Percentiles rank a stretch among this genome's conserved stretches.
Conservation (phyloP, 2,888 invertebrate genomes). For the Drosophila putrida region DNA sequence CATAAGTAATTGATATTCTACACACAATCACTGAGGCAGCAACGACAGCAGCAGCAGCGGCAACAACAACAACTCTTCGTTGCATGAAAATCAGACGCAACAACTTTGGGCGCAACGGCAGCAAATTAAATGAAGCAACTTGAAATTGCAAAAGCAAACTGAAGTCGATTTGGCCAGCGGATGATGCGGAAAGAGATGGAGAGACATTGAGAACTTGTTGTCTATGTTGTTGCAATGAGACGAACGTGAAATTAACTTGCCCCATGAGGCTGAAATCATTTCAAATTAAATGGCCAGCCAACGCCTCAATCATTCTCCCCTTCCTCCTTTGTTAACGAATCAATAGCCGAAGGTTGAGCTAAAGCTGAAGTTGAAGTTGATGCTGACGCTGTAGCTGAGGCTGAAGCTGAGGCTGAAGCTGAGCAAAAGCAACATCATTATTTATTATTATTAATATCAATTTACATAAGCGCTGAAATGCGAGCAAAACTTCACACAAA, state of each 20-base stretch:
- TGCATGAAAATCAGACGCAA: slow-evolving; percentile 53
- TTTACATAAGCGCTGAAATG: slow-evolving; percentile 69
- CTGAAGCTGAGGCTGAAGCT: slow-evolving; percentile 8
- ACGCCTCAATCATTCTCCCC: slow-evolving; percentile 35
- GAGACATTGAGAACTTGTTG: slow-evolving; percentile 17
- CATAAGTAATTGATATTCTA: slow-evolving; percentile 86
- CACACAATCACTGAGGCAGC: slow-evolving; percentile 75
- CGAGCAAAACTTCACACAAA: slow-evolving; percentile 73
- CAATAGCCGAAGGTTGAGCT: slow-evolving; percentile 14
- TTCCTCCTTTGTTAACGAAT: not conserved
- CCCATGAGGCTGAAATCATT: slow-evolving; percentile 45
- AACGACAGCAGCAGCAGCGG: slow-evolving; percentile 23
- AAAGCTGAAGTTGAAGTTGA: not conserved
- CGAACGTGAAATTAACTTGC: slow-evolving; percentile 50
- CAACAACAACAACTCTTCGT: slow-evolving; percentile 37
- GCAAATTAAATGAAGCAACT: slow-evolving; percentile 69
- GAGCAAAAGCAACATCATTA: slow-evolving; percentile 56
- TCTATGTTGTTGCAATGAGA: slow-evolving; percentile 25
- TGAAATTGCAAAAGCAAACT: slow-evolving; percentile 60
- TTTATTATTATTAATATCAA: slow-evolving; percentile 71
- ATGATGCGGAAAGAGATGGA: slow-evolving; percentile 16
- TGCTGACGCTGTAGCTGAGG: slow-evolving; percentile 6
- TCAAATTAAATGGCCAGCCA: slow-evolving; percentile 50
- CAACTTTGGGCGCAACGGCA: slow-evolving; percentile 46
- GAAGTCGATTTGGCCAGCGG: slow-evolving; percentile 35